Base-by-base conservation (phyloP, 1,140 invertebrate genomes). In the Asobara japonica region DNA sequence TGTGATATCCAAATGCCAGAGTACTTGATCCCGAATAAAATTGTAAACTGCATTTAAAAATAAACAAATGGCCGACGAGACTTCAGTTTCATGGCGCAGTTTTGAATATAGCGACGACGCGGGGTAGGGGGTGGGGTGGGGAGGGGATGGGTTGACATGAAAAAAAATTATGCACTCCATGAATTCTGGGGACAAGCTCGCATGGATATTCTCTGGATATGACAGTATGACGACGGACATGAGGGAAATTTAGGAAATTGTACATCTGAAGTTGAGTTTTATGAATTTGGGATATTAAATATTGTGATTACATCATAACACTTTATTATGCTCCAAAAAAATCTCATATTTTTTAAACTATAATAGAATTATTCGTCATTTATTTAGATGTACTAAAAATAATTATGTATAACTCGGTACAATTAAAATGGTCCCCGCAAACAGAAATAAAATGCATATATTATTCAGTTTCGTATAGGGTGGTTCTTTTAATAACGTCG, bases 1-100 rank as follows among this genome's bases (percentile, higher is more conserved):
- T 56, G 51, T 56, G 51, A 56, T 56, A 56, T 56, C 51, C 51
- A 56, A 22, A 56, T 56, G 51, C 51, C 51, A 56, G 51, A 56
- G 51, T 13, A 56, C 51, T 56, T 56, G 51, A 56, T 56, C 51
- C 22, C 20, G 51, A 56, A 56, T 56, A 25, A 56, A 56, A 56
- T 56, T 56, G 51, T 56, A 25, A 56, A 56, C 51, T 56, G 51
- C 51, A 10, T 56, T 56, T 56, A 25, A 25, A 56, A 56, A 56
- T 56, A 56, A 56, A 56, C 51, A 25, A 56, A 56, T 56, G 51
- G 51, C 51, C 41, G 18, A 25, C 20, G 51, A 25, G 51, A 56
- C 51, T 56, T 56, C 51, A 56, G 51, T 56, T 56, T 56, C 51
- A 56, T 56, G 51, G 51, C 51, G 51, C 20, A 56, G 18, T 56